phyloP scores from a whole-genome alignment of 2,888 invertebrate genomes.

The Drosophila atripex region DNA sequence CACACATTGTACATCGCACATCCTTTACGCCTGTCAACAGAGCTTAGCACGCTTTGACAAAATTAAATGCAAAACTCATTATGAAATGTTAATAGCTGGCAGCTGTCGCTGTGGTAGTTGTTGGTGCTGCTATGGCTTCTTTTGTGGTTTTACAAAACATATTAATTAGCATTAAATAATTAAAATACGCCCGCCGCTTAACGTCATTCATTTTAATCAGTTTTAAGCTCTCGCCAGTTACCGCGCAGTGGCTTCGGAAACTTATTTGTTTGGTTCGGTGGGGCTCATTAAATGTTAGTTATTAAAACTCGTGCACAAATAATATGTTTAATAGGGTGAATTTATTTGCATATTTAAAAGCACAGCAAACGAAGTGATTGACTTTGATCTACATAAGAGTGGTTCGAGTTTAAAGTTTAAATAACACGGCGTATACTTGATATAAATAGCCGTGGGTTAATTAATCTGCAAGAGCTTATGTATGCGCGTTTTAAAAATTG shows the following conservation, averaged over 20 bases:
- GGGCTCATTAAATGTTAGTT: conserved; percentile 64
- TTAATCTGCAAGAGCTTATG: not conserved
- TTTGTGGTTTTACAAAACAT: conserved; percentile 76
- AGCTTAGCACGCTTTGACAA: conserved; percentile 65
- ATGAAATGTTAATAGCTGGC: conserved; percentile 74
- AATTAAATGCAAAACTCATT: conserved; percentile 79
- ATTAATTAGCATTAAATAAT: conserved; percentile 79
- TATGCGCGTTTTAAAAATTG: not conserved
- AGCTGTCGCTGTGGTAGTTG: conserved; percentile 44
- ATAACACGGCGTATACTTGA: conserved; percentile 35
- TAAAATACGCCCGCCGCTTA: conserved; percentile 76
- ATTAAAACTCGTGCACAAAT: conserved; percentile 52
- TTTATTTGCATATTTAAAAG: conserved; percentile 44
- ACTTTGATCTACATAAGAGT: conserved; percentile 17
- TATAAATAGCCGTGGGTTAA: conserved; percentile 21
- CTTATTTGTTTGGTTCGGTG: conserved; percentile 10
- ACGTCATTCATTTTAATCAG: conserved; percentile 78
- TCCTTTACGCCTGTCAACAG: conserved; percentile 69
- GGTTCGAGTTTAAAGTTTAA: conserved; percentile 5
- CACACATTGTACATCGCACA: conserved; percentile 10
- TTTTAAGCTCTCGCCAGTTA: conserved; percentile 63
- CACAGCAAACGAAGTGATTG: conserved; percentile 44
- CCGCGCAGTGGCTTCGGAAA: conserved; percentile 33
- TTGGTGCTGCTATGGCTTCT: conserved; percentile 25
- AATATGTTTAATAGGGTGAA: conserved; percentile 18